Evolutionary conservation across 2,797 vertebrate genomes (phyloP).

Genomic region (Jordanella pulchra): DNA sequence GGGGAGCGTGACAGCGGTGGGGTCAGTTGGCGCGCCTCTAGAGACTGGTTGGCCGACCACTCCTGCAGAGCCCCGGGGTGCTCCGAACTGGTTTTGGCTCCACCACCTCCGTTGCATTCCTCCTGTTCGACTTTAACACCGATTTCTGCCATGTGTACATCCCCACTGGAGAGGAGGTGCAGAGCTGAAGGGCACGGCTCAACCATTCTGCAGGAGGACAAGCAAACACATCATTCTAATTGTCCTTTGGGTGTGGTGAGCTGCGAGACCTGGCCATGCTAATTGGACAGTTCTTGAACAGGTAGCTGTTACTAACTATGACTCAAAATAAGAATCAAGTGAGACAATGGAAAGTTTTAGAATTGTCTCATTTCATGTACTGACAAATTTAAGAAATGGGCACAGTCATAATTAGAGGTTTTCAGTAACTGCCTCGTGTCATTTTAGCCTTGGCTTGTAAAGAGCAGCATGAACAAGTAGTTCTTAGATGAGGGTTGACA

Average conservation of each 20-base stretch:
- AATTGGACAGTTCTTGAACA: neutral
- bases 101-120: slow-evolving; percentile 53
- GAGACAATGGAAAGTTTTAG: neutral
- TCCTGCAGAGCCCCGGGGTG: slow-evolving; percentile 54
- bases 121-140: slow-evolving; percentile 87
- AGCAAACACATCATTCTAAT: slow-evolving; percentile 22
- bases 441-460: neutral
- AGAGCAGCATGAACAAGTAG: neutral
- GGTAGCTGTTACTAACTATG: neutral
- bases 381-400: neutral
- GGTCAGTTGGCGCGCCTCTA: slow-evolving; percentile 73
- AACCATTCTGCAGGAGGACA: slow-evolving; percentile 86
- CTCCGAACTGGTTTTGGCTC: slow-evolving; percentile 42
- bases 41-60: slow-evolving; percentile 69
- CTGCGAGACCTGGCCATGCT: neutral
- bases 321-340: neutral
- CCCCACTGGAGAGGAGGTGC: slow-evolving; percentile 81
- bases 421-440: neutral
- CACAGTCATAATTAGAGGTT: slow-evolving; percentile 1
- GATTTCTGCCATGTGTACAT: slow-evolving; percentile 88
- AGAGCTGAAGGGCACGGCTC: slow-evolving; percentile 86
- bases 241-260: slow-evolving; percentile 26
- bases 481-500: neutral
- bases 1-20: slow-evolving; percentile 73
- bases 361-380: neutral